Base-by-base conservation (phyloP, 2,888 invertebrate species). In the Pseudanteris insignis region DNA sequence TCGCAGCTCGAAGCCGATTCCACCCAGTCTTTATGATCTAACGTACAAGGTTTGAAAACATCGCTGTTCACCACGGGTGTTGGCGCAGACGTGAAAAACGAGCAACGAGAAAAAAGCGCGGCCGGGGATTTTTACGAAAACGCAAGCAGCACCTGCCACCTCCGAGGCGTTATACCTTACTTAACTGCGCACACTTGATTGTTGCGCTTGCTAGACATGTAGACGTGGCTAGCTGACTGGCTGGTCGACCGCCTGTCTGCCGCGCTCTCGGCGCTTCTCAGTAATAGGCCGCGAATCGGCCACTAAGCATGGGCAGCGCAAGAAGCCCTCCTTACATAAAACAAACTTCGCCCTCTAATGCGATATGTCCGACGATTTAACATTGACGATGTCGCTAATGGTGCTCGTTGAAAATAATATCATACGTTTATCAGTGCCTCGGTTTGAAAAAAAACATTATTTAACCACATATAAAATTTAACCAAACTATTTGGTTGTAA, bases 131-230 rank as follows among this genome's bases (percentile, higher is more conserved):
- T 47, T 40, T 55, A 34, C 9, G 29, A 26, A 29, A 30, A 38
- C 8, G 24, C 18, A 36, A 26, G 37, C 40, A 60, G 48, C 59
- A 57, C 53, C 63, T 64, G 61, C 66, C 63, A 58, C 51, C 46
- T 61, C 25, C 26, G 51, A 32, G 13, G 47, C 61, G 55, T 63
- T 64, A 48, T 50, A 63, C 63, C 63, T 63, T 59, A 64, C 62
- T 64, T 53, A 54, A 54, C 51, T 41, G 47, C 44, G 38, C 57
- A 51, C 51, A 38, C 63, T 59, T 64, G 65, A 65, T 67, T 59
- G 59, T 61, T 67, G 57, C 46, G 62, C 60, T 62, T 40, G 59
- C 61, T 60, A 55, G 64, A 67, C 63, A 63, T 46, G 44, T 62
- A 64, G 59, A 67, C 65, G 64, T 51, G 58, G 57, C 57, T 50